A percentile compares a stretch with the other conserved stretches of the same genome.
These are phyloP conservation scores for Micoletzkya japonica DNA, from an alignment of 2,888 invertebrate species.

Conservation along the genomic window DNA sequence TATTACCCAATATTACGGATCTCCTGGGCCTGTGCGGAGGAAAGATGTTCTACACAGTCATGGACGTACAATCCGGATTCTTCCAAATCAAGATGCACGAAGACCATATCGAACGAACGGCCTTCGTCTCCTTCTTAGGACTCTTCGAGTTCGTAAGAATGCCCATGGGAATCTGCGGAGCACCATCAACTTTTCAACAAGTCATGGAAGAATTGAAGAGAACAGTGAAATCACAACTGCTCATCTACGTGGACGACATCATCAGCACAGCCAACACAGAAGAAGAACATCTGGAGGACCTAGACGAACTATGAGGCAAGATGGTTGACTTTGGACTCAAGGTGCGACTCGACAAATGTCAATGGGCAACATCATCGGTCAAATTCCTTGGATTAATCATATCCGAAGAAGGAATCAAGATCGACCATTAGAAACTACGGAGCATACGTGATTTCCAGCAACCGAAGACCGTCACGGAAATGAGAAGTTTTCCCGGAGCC, in stretches of 20 bases:
- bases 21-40: constrained; percentile 3
- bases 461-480: constrained; percentile 16
- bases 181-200: constrained; percentile 31
- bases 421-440: constrained; percentile 10
- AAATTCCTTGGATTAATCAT: constrained; percentile 24
- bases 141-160: constrained; percentile 26
- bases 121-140: constrained; percentile 30
- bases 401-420: constrained; percentile 6
- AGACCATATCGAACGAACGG: constrained; percentile 23
- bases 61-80: constrained; percentile 34
- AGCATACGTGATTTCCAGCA: constrained; percentile 17
- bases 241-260: constrained; percentile 35
- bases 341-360: constrained; percentile 13
- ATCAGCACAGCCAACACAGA: constrained; percentile 15
- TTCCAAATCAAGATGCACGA: constrained; percentile 30
- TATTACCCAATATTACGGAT: constrained; percentile 13
- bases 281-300: constrained; percentile 32
- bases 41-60: constrained; percentile 21
- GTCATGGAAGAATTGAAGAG: constrained; percentile 24
- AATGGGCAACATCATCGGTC: neutral
- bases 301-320: constrained; percentile 30
- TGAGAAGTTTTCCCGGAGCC: constrained; percentile 31
- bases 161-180: constrained; percentile 32
- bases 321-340: constrained; percentile 20
- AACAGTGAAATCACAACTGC: neutral